Evolutionary conservation across 35 echinoderm and acorn worm species (phyloP), one percentile per base, ranked within the genome.

Genomic region (Holothuria glaberrima): DNA sequence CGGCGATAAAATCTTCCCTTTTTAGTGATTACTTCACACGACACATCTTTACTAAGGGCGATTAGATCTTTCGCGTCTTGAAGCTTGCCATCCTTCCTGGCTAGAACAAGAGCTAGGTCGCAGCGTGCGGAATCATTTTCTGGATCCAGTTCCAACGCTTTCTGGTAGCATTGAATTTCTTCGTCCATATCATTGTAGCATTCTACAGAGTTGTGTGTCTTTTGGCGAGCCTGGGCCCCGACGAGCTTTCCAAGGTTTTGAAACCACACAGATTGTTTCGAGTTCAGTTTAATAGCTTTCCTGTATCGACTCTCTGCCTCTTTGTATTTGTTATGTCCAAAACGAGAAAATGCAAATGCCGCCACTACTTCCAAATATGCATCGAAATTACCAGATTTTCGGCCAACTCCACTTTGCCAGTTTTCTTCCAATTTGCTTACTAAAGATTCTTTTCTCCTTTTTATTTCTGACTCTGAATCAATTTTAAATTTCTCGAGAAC

Each of bases 131-230:
- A 59, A 26, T 21, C 22, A 57, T 82, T 59, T 7, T 50, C 14
- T 14, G 38, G 38, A 82, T 82, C 78, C 17, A 85, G 28, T 18
- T 85, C 81, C 17, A 85, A 30, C 5, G 81, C 81, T 64, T 30
- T 85, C 31, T 85, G 48, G 30, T 85, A 63, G 26, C 52, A 85
- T 12, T 21, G 21, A 26, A 59, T 28, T 54, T 85, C 81, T 26
- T 85, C 81, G 28, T 85, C 5, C 21, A 85, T 85, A 4, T 30
- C 50, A 54, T 64, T 30, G 26, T 80, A 80, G 12, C n/a, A 34
- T 59, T 50, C 75, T 80, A 13, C 38, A 26, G 48, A 27, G 24
- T 61, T 59, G 22, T 30, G 19, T 18, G 29, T n/a, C 36, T 64
- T 59, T 17, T 33, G 24, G 13, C 59, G 52, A 36, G 46, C 21